phyloP scores from a whole-genome alignment of 1,140 invertebrate species.

The Pseudomyrmex dendroicus region DNA sequence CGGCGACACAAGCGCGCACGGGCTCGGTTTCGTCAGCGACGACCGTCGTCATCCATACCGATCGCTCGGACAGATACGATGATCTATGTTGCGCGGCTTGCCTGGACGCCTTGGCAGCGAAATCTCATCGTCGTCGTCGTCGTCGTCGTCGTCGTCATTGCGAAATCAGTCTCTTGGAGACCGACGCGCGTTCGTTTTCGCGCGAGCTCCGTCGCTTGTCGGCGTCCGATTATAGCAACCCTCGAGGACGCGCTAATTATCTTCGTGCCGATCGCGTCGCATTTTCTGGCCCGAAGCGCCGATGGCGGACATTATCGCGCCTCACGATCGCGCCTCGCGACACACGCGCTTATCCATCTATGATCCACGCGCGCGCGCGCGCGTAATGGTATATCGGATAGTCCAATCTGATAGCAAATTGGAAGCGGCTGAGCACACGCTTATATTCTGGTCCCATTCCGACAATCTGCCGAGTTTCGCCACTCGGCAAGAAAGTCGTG shows the following conservation, averaged over 20 bases:
- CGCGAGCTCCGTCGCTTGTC: slow-evolving; percentile 26
- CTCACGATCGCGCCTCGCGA: slow-evolving; percentile 23
- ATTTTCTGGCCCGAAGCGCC: slow-evolving; percentile 50
- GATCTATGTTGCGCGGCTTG: slow-evolving; percentile 72
- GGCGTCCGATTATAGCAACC: slow-evolving; percentile 38
- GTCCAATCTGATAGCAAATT: not conserved
- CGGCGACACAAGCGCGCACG: slow-evolving; percentile 33
- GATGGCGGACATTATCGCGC: slow-evolving; percentile 7
- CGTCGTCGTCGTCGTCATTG: slow-evolving; percentile 1
- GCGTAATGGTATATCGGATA: not conserved
- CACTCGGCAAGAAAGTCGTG: slow-evolving; percentile 2
- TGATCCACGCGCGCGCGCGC: not conserved
- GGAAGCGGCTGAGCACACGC: not conserved
- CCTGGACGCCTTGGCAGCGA: slow-evolving; percentile 64
- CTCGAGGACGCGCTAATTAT: slow-evolving; percentile 30
- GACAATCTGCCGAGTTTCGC: slow-evolving; percentile 21
- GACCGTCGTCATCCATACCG: slow-evolving; percentile 55
- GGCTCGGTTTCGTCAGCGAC: slow-evolving; percentile 52
- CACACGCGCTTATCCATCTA: not conserved
- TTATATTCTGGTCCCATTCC: not conserved
- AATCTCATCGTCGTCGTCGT: slow-evolving; percentile 4
- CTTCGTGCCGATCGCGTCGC: slow-evolving; percentile 33
- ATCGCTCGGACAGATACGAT: slow-evolving; percentile 68
- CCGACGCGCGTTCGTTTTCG: slow-evolving; percentile 21
- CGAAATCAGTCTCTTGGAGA: slow-evolving; percentile 10